phyloP scores from a whole-genome alignment of 2,113 vertebrate species.

The Pan paniscus region DNA sequence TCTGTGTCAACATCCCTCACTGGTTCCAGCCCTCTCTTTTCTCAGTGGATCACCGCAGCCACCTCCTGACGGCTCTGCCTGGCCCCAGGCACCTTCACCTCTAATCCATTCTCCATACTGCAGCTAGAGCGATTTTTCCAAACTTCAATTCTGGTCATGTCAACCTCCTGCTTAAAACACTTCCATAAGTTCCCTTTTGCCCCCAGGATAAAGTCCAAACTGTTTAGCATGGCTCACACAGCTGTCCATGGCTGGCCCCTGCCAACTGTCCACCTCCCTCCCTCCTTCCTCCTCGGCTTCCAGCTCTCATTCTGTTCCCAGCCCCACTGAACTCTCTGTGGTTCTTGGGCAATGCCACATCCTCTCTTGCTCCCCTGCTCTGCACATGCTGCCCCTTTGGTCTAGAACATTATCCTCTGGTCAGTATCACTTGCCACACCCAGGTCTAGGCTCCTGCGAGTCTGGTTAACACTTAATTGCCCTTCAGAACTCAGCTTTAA shows the following conservation, averaged over 20 bases:
- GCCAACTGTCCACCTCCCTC: background rate
- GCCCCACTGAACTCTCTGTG: too few species aligned
- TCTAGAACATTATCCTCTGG: background rate
- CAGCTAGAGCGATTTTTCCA: background rate
- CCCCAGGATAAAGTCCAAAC: conserved; percentile 13
- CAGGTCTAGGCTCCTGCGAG: too few species aligned
- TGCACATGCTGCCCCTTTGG: background rate
- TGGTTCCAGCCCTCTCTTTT: background rate
- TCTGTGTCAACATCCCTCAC: fast-evolving
- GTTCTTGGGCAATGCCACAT: background rate
- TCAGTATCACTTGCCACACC: background rate
- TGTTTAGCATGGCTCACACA: background rate
- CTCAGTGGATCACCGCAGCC: fast-evolving
- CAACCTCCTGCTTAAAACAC: background rate
- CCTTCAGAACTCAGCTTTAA: background rate
- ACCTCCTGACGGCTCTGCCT: background rate
- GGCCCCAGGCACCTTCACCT: background rate
- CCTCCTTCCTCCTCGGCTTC: background rate
- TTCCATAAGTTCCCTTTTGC: background rate
- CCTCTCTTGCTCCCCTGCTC: fast-evolving
- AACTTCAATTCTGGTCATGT: background rate
- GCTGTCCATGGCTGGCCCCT: fast-evolving
- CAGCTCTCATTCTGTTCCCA: background rate
- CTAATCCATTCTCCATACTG: background rate
- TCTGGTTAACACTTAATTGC: background rate